Percentiles rank a stretch among this genome's conserved stretches.
phyloP scores from a whole-genome alignment of 1,140 invertebrate species.

The Neodiprion fabricii region DNA sequence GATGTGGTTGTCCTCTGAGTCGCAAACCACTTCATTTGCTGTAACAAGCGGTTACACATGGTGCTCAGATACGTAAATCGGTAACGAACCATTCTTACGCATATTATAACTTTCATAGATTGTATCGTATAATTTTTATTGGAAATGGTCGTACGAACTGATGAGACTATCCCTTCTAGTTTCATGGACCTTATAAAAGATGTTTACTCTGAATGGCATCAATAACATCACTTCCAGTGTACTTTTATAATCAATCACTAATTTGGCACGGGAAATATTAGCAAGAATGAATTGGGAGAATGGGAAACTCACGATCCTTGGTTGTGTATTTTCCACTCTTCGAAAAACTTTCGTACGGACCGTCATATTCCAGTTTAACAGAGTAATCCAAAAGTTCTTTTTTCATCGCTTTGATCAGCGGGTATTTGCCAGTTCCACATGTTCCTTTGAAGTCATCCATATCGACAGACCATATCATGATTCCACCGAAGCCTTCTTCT shows the following conservation, averaged over 20 bases:
- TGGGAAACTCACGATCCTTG: constrained; percentile 79
- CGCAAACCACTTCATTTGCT: constrained; percentile 89
- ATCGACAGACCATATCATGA: constrained; percentile 97
- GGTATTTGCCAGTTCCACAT: constrained; percentile 91
- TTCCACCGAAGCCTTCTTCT: constrained; percentile 92
- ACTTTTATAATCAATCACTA: no score
- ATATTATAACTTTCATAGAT: constrained; percentile 9
- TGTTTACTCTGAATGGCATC: no score
- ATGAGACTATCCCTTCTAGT: no score
- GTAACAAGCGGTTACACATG: constrained; percentile 34
- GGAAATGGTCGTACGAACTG: background rate
- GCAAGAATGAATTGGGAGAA: no score
- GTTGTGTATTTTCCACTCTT: constrained; percentile 80
- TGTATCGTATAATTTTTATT: background rate
- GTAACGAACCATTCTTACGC: background rate
- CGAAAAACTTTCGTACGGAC: constrained; percentile 79
- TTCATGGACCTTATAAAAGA: no score
- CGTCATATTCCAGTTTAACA: constrained; percentile 85
- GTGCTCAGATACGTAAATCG: background rate
- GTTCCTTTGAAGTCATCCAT: constrained; percentile 93
- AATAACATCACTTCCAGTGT: no score
- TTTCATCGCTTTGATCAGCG: constrained; percentile 86
- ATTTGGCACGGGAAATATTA: no score
- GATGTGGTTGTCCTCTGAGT: constrained; percentile 92
- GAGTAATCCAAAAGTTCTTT: constrained; percentile 84